These are phyloP conservation scores for Cheilinus undulatus DNA, from an alignment of 2,113 vertebrate species.

Conservation along the genomic window DNA sequence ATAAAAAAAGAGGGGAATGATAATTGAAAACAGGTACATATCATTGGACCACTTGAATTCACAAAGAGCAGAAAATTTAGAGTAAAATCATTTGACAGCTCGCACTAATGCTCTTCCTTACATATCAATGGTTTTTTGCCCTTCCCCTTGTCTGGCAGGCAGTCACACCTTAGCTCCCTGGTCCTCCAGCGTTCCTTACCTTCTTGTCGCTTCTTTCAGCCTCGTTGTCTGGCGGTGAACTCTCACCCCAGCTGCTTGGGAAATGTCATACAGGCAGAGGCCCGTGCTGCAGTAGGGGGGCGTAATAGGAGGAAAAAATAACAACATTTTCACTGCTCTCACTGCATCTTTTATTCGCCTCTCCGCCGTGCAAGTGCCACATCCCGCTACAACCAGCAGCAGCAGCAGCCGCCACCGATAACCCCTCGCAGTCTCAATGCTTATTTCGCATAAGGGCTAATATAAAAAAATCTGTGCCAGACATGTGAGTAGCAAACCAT, in stretches of 20 bases:
- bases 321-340: constrained; percentile 67
- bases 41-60: too few relatives aligned
- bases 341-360: constrained; percentile 63
- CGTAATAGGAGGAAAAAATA: constrained; percentile 73
- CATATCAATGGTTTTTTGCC: not conserved
- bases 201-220: constrained; percentile 81
- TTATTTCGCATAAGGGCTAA: constrained; percentile 65
- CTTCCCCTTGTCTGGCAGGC: constrained; percentile 62
- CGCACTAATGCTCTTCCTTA: not conserved
- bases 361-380: constrained; percentile 67
- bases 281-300: constrained; percentile 86
- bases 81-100: too few relatives aligned
- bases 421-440: constrained; percentile 67
- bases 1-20: too few relatives aligned
- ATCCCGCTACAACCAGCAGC: constrained; percentile 60
- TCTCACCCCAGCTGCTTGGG: constrained; percentile 85
- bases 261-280: constrained; percentile 86
- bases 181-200: constrained; percentile 85
- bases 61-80: too few relatives aligned
- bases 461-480: constrained; percentile 73
- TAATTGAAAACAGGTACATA: too few relatives aligned
- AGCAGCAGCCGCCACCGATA: constrained; percentile 50
- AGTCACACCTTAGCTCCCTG: constrained; percentile 74
- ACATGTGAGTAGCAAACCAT: constrained; percentile 86
- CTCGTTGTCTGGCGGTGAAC: constrained; percentile 87